Percentiles rank a stretch among this genome's conserved stretches.
phyloP scores from a whole-genome alignment of 2,113 vertebrate species.

The Fregata magnificens region DNA sequence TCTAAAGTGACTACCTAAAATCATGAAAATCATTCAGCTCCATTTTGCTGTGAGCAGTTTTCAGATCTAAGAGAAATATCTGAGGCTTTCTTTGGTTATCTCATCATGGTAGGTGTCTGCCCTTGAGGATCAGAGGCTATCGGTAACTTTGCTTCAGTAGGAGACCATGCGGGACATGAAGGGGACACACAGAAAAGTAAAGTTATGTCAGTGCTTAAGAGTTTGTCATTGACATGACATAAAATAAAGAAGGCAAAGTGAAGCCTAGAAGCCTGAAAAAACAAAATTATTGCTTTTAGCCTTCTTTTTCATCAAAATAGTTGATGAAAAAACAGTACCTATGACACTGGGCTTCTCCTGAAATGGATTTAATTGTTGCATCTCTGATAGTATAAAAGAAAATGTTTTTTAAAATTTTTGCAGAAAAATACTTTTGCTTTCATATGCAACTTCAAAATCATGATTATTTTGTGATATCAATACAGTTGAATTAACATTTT shows the following conservation, averaged over 20 bases:
- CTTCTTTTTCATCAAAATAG: neutral
- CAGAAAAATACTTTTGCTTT: neutral
- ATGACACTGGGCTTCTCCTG: neutral
- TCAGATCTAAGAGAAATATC: neutral
- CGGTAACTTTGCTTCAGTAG: neutral
- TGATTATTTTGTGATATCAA: neutral
- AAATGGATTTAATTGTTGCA: neutral
- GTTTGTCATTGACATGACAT: neutral
- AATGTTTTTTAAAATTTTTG: neutral
- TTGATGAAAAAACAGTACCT: neutral
- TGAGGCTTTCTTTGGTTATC: neutral
- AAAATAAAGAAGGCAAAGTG: neutral
- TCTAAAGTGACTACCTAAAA: neutral
- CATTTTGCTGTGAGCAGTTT: neutral
- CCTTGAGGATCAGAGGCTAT: neutral
- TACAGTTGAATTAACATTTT: slow-evolving; percentile 43
- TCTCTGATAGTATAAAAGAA: neutral
- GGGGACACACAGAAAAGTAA: neutral
- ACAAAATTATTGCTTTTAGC: neutral
- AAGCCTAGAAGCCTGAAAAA: neutral
- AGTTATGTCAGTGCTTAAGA: neutral
- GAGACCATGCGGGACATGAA: neutral
- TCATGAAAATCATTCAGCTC: neutral
- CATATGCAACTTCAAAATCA: slow-evolving; percentile 8
- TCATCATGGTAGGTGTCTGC: neutral